phyloP scores from a whole-genome alignment of 2,797 vertebrate species.

The Lagodon rhomboides region DNA sequence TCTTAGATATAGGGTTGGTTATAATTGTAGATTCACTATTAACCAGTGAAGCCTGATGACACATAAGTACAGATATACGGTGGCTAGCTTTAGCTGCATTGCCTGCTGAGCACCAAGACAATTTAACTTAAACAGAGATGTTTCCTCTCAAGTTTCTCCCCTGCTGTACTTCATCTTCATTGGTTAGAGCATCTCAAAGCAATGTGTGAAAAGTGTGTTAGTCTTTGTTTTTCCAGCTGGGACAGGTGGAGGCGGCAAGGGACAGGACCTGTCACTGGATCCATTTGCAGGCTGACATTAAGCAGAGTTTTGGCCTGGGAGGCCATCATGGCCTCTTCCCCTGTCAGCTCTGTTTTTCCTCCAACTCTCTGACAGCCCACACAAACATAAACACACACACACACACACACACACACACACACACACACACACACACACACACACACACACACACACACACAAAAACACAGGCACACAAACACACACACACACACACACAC shows the following conservation, averaged over 20 bases:
- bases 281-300: slow-evolving; percentile 64
- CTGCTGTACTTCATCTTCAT: slow-evolving; percentile 53
- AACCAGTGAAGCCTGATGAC: no score
- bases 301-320: slow-evolving; percentile 49
- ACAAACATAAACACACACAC: slow-evolving; percentile 15
- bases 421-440: slow-evolving; percentile 3
- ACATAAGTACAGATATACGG: neutral
- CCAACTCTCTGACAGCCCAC: slow-evolving; percentile 41
- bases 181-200: slow-evolving; percentile 45
- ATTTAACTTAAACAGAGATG: slow-evolving; percentile 21
- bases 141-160: slow-evolving; percentile 30
- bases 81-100: neutral
- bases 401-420: slow-evolving; percentile 9
- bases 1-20: no score
- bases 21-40: no score
- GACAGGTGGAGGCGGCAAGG: slow-evolving; percentile 28
- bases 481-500: neutral
- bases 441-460: slow-evolving; percentile 9
- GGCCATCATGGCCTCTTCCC: slow-evolving; percentile 52
- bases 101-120: neutral
- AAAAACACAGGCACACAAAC: slow-evolving; percentile 14
- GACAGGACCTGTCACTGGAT: slow-evolving; percentile 59
- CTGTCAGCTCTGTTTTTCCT: slow-evolving; percentile 68
- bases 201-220: slow-evolving; percentile 49
- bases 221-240: slow-evolving; percentile 58